Conservation (phyloP, 2,797 vertebrate genomes). For the Nasua narica region DNA sequence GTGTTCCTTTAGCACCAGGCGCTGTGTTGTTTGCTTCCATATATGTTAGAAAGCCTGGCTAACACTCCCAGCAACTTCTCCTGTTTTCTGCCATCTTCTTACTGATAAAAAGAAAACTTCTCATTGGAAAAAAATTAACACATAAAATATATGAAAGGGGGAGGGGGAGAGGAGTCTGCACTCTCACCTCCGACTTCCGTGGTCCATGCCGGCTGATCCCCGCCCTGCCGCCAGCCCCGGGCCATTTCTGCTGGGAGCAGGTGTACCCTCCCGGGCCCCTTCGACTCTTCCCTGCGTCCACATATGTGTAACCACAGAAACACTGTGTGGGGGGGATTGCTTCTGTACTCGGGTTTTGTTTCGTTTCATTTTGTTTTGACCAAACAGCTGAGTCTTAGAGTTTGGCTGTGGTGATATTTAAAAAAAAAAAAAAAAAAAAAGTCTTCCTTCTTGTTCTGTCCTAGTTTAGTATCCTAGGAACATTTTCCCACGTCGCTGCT, state of each 20-base stretch:
- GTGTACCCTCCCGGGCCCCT: accelerated
- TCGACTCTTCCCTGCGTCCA: accelerated
- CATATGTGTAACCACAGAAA: not conserved
- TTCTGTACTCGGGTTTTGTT: not conserved
- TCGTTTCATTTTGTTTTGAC: not conserved
- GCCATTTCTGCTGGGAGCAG: not conserved
- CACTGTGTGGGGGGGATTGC: too few relatives aligned
- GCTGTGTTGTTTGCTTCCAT: accelerated
- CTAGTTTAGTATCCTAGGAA: not conserved
- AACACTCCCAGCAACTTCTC: not conserved
- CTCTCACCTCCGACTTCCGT: not conserved
- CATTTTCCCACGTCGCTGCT: not conserved
- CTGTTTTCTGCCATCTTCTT: not conserved
- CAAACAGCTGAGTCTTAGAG: not conserved
- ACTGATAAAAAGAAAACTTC: not conserved
- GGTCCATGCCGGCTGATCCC: accelerated
- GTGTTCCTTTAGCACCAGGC: not conserved
- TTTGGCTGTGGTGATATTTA: not conserved
- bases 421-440: not conserved
- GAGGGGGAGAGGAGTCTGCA: too few relatives aligned
- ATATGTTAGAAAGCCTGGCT: accelerated
- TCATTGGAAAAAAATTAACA: not conserved
- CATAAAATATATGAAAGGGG: not conserved
- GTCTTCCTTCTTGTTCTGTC: not conserved
- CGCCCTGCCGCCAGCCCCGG: not conserved